Evolutionary conservation across 2,797 vertebrate species (phyloP).

Genomic region (Clangula hyemalis): DNA sequence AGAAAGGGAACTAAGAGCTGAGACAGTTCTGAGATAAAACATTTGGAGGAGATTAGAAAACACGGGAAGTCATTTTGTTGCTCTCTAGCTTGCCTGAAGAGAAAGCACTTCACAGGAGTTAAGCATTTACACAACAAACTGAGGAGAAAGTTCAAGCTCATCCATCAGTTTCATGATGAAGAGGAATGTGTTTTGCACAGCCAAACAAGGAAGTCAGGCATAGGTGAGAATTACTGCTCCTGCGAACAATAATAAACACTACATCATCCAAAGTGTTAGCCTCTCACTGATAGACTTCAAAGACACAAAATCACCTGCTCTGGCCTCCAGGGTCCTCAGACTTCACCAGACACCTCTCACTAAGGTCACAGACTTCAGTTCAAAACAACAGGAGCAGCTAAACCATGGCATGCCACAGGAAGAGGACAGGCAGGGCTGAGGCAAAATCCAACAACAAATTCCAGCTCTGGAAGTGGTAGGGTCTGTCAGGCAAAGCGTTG

Average conservation of each 20-base stretch:
- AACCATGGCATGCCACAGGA: neutral
- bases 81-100: constrained; percentile 11
- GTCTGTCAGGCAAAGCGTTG: fast-evolving
- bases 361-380: neutral
- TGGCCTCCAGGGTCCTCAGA: neutral
- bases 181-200: constrained; percentile 38
- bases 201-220: constrained; percentile 13
- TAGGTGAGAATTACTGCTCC: constrained; percentile 20
- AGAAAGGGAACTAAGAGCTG: constrained; percentile 8
- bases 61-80: constrained; percentile 22
- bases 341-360: neutral
- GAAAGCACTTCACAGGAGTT: constrained; percentile 32
- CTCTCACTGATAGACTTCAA: neutral
- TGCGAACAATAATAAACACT: constrained; percentile 27
- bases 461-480: neutral
- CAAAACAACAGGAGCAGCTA: neutral
- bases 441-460: neutral
- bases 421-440: neutral
- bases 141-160: constrained; percentile 41
- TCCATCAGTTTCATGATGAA: constrained; percentile 46
- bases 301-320: neutral
- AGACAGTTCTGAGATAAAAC: constrained; percentile 51
- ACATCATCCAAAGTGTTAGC: neutral
- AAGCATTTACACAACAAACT: constrained; percentile 40
- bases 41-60: constrained; percentile 55